A percentile compares a stretch with the other conserved stretches of the same genome.
Conservation (phyloP, 2,797 vertebrate species). For the Brachyalestes nurse region DNA sequence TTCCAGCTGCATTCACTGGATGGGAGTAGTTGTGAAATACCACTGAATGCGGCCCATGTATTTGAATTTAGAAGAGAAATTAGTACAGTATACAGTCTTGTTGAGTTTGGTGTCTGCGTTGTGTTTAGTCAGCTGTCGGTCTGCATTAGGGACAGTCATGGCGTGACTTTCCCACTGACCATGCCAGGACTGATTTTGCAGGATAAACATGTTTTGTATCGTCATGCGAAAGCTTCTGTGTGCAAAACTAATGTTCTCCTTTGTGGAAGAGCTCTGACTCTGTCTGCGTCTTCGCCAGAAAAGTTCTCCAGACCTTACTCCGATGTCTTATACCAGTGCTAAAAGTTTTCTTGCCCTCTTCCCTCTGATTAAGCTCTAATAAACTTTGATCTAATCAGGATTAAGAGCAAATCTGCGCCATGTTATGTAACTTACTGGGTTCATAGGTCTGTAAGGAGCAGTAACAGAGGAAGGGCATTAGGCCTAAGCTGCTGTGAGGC, state of each 20-base stretch:
- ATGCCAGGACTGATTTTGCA: background rate
- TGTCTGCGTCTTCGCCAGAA: background rate
- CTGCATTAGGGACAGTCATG: background rate
- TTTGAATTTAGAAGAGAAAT: background rate
- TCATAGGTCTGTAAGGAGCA: constrained; percentile 22
- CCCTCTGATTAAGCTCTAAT: constrained; percentile 34
- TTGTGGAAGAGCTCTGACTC: background rate
- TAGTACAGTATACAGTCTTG: background rate
- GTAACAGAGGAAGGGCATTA: constrained; percentile 33
- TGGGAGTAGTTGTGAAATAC: background rate
- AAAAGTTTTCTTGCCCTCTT: background rate
- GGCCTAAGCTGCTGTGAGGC: constrained; percentile 32
- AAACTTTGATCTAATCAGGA: constrained; percentile 59
- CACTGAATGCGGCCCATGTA: background rate
- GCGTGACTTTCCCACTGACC: background rate
- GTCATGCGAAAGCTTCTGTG: background rate
- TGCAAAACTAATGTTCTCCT: background rate
- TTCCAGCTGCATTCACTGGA: background rate
- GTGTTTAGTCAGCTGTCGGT: too few relatives aligned
- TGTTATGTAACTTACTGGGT: constrained; percentile 60
- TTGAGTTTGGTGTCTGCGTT: background rate
- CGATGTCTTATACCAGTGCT: background rate
- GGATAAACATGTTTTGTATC: background rate
- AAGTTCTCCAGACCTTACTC: background rate
- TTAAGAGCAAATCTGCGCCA: constrained; percentile 51